Percentiles rank a stretch among this genome's conserved stretches.
Conservation (phyloP, 1,140 invertebrate genomes). For the Drosophila nannoptera region DNA sequence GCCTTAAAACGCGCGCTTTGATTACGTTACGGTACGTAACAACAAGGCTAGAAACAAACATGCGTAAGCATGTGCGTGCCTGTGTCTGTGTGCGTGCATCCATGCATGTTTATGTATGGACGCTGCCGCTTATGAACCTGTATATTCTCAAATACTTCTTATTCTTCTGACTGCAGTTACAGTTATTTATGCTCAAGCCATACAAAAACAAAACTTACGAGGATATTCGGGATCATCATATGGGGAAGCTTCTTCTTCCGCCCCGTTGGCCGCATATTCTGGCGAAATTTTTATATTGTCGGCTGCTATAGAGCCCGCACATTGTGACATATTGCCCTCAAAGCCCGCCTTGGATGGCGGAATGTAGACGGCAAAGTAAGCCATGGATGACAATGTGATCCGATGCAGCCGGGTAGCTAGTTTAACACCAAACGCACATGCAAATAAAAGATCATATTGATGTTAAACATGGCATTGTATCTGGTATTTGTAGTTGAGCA, state of each 20-base stretch:
- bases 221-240: slow-evolving; percentile 64
- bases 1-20: slow-evolving; percentile 27
- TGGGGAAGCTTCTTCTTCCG: slow-evolving; percentile 8
- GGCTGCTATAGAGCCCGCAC: slow-evolving; percentile 62
- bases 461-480: slow-evolving; percentile 1
- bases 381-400: slow-evolving; percentile 32
- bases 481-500: neutral
- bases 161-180: neutral
- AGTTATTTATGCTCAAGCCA: neutral
- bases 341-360: slow-evolving; percentile 63
- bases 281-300: slow-evolving; percentile 31
- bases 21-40: slow-evolving; percentile 18
- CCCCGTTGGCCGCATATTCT: slow-evolving; percentile 1
- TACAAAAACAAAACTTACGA: slow-evolving; percentile 46
- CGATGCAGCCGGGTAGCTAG: neutral
- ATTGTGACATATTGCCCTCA: slow-evolving; percentile 43
- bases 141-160: neutral
- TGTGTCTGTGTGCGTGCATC: neutral
- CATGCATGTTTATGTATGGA: neutral
- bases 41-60: slow-evolving; percentile 2
- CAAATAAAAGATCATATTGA: neutral
- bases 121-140: neutral
- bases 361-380: slow-evolving; percentile 62
- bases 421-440: neutral
- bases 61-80: neutral